Evolutionary conservation across 2,888 invertebrate genomes (phyloP).

Genomic region (Dynastes tityus): DNA sequence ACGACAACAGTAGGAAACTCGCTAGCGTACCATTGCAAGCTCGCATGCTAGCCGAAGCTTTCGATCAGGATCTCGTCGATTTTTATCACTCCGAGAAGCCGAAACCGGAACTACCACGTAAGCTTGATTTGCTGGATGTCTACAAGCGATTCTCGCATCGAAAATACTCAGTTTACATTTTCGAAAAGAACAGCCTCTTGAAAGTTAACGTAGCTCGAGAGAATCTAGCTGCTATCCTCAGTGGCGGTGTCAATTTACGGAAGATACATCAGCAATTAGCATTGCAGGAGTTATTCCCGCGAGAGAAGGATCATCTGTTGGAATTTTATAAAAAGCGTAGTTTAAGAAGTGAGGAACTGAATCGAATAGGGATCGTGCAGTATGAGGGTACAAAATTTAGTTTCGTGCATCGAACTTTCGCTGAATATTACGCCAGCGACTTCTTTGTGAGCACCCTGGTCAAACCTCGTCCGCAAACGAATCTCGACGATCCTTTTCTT

Average conservation of each 20-base stretch:
- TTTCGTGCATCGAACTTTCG: slow-evolving; percentile 1
- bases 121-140: slow-evolving; percentile 2
- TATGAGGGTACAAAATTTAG: not conserved
- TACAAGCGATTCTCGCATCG: slow-evolving; percentile 3
- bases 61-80: not conserved
- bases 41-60: slow-evolving; percentile 19
- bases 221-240: not conserved
- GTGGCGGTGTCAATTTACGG: not conserved
- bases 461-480: not conserved
- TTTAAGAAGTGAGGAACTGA: not conserved
- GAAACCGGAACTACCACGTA: not conserved
- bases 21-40: slow-evolving; percentile 5
- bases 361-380: not conserved
- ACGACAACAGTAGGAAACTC: not conserved
- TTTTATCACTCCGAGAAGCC: not conserved
- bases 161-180: slow-evolving; percentile 13
- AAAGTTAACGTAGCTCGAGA: slow-evolving; percentile 17
- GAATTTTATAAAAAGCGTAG: not conserved
- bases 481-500: not conserved
- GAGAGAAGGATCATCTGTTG: not conserved
- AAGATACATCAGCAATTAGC: slow-evolving; percentile 26
- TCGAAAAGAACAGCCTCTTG: slow-evolving; percentile 6
- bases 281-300: not conserved
- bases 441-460: not conserved
- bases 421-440: slow-evolving; percentile 4